Evolutionary conservation across 2,797 vertebrate genomes (phyloP), one percentile per base, ranked within the genome.

Genomic region (Lindbergichthys nudifrons): DNA sequence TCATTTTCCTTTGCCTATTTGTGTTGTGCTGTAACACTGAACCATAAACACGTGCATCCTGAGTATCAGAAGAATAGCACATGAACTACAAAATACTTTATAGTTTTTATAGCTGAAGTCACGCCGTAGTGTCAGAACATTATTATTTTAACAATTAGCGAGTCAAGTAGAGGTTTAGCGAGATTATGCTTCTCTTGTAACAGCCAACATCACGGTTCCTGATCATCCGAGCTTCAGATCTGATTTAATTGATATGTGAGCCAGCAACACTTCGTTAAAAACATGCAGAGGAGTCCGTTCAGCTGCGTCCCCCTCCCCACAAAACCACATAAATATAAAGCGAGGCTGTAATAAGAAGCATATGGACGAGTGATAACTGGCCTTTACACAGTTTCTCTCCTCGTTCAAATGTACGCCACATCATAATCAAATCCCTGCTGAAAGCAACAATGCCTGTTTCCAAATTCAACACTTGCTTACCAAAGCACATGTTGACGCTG

Each of bases 381-480:
- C 88, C 23, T 75, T 78, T 70, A 73, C 75, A 56, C 54, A 41
- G 72, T 81, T 85, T 86, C 80, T 70, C 84, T 90, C 84, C 88
- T 90, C 80, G 45, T 85, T 89, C 84, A 79, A 87, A 79, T 74
- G 70, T 80, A 66, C 65, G 52, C 80, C 87, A 84, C 86, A 86
- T 90, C 90, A 88, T 86, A 78, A 89, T 86, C 76, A 83, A 89
- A 83, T 88, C 89, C 73, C 83, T 79, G 83, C 84, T 73, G 83
- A 84, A 86, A 79, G 79, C 65, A 85, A 90, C 84, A 87, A 89
- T 79, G 80, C 65, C 51, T 7, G 10, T 75, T 77, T 92, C 88
- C 91, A 91, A 91, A 84, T 68, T 76, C 85, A 78, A 86, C 88
- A 91, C 89, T 88, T 83, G 86, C 89, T 89, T 88, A 86, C 87